Base-by-base conservation (phyloP, 2,888 invertebrate species). In the Lasioglossum malachurum region DNA sequence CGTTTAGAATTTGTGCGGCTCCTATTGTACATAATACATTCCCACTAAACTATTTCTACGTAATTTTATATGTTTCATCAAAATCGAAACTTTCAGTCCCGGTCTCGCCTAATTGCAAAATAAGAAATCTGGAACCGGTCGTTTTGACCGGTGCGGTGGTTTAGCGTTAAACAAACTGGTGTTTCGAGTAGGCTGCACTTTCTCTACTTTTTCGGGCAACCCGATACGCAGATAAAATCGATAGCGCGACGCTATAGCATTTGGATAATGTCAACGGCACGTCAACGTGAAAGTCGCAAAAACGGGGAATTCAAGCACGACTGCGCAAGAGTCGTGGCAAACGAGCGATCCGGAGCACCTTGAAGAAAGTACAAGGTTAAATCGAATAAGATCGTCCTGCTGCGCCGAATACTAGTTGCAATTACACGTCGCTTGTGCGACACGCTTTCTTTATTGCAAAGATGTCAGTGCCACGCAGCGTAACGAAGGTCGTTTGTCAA, bases 401-500 rank as follows among this genome's bases (percentile, higher is more conserved):
- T 78, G 80, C 67, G 46, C 84, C 83, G 79, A 86, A 90, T 83
- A 79, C 82, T 75, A 79, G 86, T 77, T 83, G 82, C 87, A 74
- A 83, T 83, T 84, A 80, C 78, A 31, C 77, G 75, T 72, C 78
- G 79, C 74, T 79, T 75, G 80, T 64, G 77, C 81, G 88, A 84
- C 88, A 86, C 86, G 88, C 81, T 88, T 88, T 86, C 84, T 82
- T 82, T 76, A 60, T 81, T 67, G 74, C 80, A 86, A 90, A 83
- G 89, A 90, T 90, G 87, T 86, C 85, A 87, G 78, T 88, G 84
- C 71, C 84, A 86, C 78, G 80, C 82, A 69, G 69, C 80, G 87
- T 84, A 90, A 89, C 86, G 88, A 90, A 90, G 90, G 90, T 79
- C 87, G 83, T 82, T 82, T 87, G 85, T 89, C 85, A 84, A 79